These are phyloP conservation scores for Leptinotarsa undecemlineata DNA, from an alignment of 1,140 invertebrate species.

Conservation along the genomic window DNA sequence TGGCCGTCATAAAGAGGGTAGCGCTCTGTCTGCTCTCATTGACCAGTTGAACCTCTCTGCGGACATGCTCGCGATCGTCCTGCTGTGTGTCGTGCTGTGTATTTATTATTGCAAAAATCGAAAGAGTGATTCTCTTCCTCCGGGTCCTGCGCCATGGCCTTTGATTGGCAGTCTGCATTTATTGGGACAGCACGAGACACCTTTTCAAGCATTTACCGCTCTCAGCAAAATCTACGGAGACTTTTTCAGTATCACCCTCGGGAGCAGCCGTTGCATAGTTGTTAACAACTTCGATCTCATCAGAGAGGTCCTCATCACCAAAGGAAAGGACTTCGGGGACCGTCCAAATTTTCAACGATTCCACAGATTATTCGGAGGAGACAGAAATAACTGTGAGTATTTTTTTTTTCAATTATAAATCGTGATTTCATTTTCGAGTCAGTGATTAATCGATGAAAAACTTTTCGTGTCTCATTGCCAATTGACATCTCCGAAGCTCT, in stretches of 20 bases:
- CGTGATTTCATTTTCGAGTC: not conserved
- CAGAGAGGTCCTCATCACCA: slow-evolving; percentile 78
- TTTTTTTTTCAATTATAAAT: slow-evolving; percentile 8
- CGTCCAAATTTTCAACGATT: slow-evolving; percentile 79
- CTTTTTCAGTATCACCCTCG: slow-evolving; percentile 74
- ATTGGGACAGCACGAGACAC: slow-evolving; percentile 66
- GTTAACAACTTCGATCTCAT: slow-evolving; percentile 76
- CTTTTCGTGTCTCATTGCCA: slow-evolving; percentile 36
- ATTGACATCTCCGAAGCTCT: slow-evolving; percentile 40
- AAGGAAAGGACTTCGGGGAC: slow-evolving; percentile 78
- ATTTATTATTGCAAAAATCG: slow-evolving; percentile 42
- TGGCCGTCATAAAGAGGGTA: slow-evolving; percentile 53
- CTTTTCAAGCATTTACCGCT: slow-evolving; percentile 73
- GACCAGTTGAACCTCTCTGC: slow-evolving; percentile 41
- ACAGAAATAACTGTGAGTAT: slow-evolving; percentile 79
- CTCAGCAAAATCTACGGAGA: slow-evolving; percentile 74
- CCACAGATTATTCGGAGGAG: slow-evolving; percentile 73
- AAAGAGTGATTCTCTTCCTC: slow-evolving; percentile 44
- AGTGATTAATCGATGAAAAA: not conserved
- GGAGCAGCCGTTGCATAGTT: slow-evolving; percentile 71
- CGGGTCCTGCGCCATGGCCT: slow-evolving; percentile 70
- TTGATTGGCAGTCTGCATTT: slow-evolving; percentile 73
- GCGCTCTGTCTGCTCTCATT: slow-evolving; percentile 49
- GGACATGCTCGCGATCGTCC: slow-evolving; percentile 49
- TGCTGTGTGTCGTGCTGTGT: slow-evolving; percentile 47